A percentile compares a stretch with the other conserved stretches of the same genome.
Conservation (phyloP, 2,113 vertebrate species). For the Mesembrinibis cayennensis region DNA sequence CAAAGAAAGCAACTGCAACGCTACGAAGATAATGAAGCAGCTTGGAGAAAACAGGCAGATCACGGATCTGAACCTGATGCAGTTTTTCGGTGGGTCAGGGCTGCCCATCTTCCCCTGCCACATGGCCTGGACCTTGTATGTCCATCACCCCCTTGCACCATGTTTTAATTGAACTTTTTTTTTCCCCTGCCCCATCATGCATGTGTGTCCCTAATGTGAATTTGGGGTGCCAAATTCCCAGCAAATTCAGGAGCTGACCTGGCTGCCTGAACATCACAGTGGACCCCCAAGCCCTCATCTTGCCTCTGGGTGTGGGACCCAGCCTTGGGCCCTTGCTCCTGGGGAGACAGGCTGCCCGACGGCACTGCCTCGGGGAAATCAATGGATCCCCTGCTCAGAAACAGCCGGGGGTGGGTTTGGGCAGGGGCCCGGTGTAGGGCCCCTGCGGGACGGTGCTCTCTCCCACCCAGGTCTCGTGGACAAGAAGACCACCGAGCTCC, state of each 20-base stretch:
- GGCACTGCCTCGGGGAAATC: not conserved
- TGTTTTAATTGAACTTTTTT: not conserved
- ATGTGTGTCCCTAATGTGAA: not conserved
- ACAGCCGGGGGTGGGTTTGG: not conserved
- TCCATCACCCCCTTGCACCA: accelerated
- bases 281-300: not conserved
- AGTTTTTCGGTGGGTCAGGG: conserved; percentile 65
- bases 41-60: conserved; percentile 44
- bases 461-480: conserved; percentile 60
- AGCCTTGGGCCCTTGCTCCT: not conserved
- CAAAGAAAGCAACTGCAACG: not conserved
- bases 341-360: not conserved
- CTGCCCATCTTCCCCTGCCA: accelerated
- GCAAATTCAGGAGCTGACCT: not conserved
- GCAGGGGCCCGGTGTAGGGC: not conserved
- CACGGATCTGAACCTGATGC: conserved; percentile 40
- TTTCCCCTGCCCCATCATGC: not conserved
- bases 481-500: conserved; percentile 51
- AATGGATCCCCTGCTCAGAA: not conserved
- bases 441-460: accelerated
- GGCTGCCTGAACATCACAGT: not conserved
- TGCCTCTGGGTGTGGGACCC: not conserved
- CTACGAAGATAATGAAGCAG: not conserved
- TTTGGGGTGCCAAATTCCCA: not conserved
- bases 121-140: accelerated